These are phyloP conservation scores for Kryptolebias ocellatus DNA, from an alignment of 2,797 vertebrate genomes.

Conservation along the genomic window DNA sequence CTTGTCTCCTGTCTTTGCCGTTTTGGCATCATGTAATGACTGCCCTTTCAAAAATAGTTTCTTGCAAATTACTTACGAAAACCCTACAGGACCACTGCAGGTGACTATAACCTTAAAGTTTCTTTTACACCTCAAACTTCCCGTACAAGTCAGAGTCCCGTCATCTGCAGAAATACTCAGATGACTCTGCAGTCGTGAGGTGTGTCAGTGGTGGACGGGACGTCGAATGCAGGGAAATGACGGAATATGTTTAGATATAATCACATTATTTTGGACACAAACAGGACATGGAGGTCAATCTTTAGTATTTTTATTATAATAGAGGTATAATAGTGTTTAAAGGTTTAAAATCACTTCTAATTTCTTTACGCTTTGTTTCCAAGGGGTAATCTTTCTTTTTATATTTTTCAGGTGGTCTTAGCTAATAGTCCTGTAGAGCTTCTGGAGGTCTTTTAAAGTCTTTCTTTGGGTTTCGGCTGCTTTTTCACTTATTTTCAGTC, in stretches of 20 bases:
- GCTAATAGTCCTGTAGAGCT: neutral
- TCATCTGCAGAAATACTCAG: neutral
- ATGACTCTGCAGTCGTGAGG: neutral
- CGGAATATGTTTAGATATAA: neutral
- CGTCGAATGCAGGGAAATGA: neutral
- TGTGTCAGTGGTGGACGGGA: neutral
- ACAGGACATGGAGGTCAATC: no score
- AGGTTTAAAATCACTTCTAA: neutral
- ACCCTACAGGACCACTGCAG: neutral
- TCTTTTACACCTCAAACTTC: neutral
- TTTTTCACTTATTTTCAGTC: conserved; percentile 1
- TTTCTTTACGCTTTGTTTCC: neutral
- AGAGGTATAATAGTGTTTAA: no score
- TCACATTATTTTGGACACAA: neutral
- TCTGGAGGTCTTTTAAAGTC: neutral
- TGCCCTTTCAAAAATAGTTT: no score
- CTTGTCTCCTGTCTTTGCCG: no score
- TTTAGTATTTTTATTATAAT: no score
- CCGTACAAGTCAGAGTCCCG: neutral
- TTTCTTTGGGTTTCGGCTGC: neutral
- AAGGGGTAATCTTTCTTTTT: no score
- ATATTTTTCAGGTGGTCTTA: neutral
- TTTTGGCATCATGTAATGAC: no score
- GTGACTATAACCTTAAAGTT: neutral
- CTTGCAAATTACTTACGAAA: neutral